These are phyloP conservation scores for Sinhomidia bicolor DNA, from an alignment of 2,888 invertebrate species.

Conservation along the genomic window DNA sequence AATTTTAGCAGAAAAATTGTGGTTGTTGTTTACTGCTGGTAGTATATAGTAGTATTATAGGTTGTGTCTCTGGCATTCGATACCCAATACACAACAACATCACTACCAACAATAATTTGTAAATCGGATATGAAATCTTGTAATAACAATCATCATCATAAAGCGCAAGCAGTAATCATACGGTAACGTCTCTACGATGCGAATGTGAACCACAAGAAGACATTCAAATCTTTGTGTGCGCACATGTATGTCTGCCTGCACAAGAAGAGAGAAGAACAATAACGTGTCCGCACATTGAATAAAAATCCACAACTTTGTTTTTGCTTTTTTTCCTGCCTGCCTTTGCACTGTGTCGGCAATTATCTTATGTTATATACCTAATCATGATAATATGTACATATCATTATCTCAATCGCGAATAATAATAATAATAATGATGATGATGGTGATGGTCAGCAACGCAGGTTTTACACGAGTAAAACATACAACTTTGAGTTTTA, in stretches of 20 bases:
- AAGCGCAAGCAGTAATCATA: slow-evolving; percentile 40
- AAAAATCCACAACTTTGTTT: slow-evolving; percentile 23
- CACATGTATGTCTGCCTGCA: slow-evolving; percentile 17
- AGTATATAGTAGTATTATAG: too few species aligned
- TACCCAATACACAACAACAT: neutral
- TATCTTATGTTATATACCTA: neutral
- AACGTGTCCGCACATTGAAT: slow-evolving; percentile 11
- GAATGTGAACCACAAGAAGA: slow-evolving; percentile 57
- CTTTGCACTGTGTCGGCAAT: neutral
- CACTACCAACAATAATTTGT: slow-evolving; percentile 42
- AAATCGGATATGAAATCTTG: slow-evolving; percentile 60
- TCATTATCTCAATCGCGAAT: slow-evolving; percentile 58
- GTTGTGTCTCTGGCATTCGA: neutral
- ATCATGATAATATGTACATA: slow-evolving; percentile 62
- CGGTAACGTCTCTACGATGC: neutral
- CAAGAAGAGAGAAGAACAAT: neutral
- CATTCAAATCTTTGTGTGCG: slow-evolving; percentile 23
- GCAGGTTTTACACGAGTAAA: slow-evolving; percentile 46
- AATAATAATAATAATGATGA: slow-evolving; percentile 30
- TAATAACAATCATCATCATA: slow-evolving; percentile 51
- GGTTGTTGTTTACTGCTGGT: neutral
- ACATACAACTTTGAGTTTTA: slow-evolving; percentile 53
- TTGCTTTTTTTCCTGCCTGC: neutral
- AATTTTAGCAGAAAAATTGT: neutral
- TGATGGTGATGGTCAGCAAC: slow-evolving; percentile 49